phyloP scores from a whole-genome alignment of 1,140 invertebrate genomes.

The Sycophaga agraensis region DNA sequence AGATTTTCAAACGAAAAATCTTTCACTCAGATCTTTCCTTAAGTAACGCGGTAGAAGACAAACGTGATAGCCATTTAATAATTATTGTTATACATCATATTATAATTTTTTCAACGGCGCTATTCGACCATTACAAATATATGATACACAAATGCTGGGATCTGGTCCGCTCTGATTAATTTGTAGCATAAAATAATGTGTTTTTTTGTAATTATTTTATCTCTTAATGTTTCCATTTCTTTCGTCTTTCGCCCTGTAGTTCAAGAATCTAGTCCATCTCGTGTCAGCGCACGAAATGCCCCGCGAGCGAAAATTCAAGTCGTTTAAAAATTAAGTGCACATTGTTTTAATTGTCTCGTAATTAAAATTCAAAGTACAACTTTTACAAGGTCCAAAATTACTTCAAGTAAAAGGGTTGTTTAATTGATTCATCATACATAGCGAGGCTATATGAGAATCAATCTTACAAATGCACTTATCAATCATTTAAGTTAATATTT shows the following conservation, averaged over 20 bases:
- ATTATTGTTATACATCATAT: conserved; percentile 8
- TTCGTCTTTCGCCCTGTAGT: not conserved
- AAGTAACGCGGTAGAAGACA: conserved; percentile 3
- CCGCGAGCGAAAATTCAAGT: conserved; percentile 5
- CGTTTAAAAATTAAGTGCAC: not conserved
- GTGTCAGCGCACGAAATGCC: not conserved
- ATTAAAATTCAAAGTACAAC: no score
- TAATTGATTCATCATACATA: no score
- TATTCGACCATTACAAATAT: no score
- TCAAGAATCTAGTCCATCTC: not conserved
- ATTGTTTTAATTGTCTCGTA: not conserved
- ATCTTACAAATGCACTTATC: not conserved
- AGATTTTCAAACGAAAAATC: not conserved
- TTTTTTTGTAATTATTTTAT: conserved; percentile 13
- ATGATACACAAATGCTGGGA: conserved; percentile 5
- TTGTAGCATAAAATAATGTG: conserved; percentile 15
- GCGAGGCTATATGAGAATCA: no score
- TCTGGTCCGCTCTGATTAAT: conserved; percentile 27
- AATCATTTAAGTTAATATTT: conserved; percentile 1
- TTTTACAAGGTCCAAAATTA: no score
- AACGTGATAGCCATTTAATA: not conserved
- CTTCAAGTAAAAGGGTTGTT: no score
- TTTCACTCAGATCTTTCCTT: conserved; percentile 26
- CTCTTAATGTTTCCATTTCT: not conserved
- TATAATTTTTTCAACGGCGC: not conserved